Evolutionary conservation across 1,140 invertebrate genomes (phyloP).

Genomic region (Plectus sambesii): DNA sequence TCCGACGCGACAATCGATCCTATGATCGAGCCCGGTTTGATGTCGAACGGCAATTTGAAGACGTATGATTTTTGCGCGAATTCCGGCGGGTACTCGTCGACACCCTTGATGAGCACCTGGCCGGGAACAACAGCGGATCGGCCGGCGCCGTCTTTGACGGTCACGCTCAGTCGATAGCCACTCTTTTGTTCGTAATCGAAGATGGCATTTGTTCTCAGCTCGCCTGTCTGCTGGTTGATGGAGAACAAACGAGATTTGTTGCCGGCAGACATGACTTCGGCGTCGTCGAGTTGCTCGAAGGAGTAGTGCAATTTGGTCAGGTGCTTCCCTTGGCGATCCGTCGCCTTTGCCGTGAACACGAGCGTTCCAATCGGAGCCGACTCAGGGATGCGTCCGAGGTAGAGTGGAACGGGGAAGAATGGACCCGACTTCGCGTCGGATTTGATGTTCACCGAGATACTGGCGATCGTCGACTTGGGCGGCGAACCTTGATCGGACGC

Average conservation of each 20-base stretch:
- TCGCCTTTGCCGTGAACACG: too few relatives aligned
- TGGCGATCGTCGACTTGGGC: not conserved
- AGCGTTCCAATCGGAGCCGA: too few relatives aligned
- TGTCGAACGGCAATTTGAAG: too few relatives aligned
- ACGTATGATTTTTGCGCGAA: constrained; percentile 32
- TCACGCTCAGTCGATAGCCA: constrained; percentile 26
- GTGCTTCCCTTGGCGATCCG: too few relatives aligned
- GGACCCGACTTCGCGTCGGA: constrained; percentile 3
- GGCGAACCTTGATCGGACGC: constrained; percentile 18
- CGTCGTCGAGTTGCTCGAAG: too few relatives aligned
- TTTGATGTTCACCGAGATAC: not conserved
- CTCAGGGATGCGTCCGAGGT: not conserved
- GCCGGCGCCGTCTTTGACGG: constrained; percentile 21
- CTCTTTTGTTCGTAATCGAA: constrained; percentile 22
- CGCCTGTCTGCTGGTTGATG: constrained; percentile 17
- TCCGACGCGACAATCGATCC: too few relatives aligned
- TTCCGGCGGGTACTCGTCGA: constrained; percentile 40
- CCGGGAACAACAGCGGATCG: constrained; percentile 32
- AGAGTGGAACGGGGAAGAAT: not conserved
- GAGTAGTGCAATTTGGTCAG: too few relatives aligned
- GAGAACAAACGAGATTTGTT: constrained; percentile 1
- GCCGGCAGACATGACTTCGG: too few relatives aligned
- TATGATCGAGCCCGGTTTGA: too few relatives aligned
- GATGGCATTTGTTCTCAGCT: constrained; percentile 4
- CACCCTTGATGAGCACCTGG: constrained; percentile 26